Base-by-base conservation (phyloP, 2,113 vertebrate genomes). In the Agapornis roseicollis region DNA sequence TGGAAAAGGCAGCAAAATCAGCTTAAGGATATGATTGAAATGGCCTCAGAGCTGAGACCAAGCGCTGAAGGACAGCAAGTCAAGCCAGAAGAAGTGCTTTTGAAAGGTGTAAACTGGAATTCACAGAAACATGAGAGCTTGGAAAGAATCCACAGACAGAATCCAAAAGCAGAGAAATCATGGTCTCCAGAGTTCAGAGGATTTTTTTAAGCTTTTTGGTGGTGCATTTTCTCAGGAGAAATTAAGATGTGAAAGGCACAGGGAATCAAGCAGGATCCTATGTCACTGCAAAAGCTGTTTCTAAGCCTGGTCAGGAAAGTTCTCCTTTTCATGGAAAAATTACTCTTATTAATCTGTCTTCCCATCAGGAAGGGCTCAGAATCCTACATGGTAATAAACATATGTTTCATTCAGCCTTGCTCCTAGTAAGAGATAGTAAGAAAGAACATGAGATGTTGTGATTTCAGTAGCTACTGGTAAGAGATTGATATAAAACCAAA, bases 71-170 rank as follows among this genome's bases (percentile, higher is more conserved):
- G 73, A 96, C 82, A 97, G 85, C 71, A 94, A 91, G 15, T 47
- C 74, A 66, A 72, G 25, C 29, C 90, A 91, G 78, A 71, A 81
- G 44, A 27, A 90, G 17, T 1, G 2, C 11, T 82, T 93, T 85
- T 47, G 63, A 93, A 98, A 97, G 79, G 95, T 97, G 69, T 92
- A 76, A 49, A 89, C 80, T 96, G 56, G 85, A 97, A 97, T 88
- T 95, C 94, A 91, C 68, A 88, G 85, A 95, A 68, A 76, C 72
- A 50, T 74, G 60, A 88, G 66, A 93, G 42, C 29, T 94, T 97
- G 80, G 90, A 97, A 91, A 73, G 27, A 18, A 39, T 72, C 56
- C 41, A 79, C 50, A 88, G 44, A 71, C 47, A 81, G 14, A 87
- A 88, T 73, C 90, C 72, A 88, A 86, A 68, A 72, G 18, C 44